Evolutionary conservation across 2,888 invertebrate genomes (phyloP).

Genomic region (Hipparchia sbordonii): DNA sequence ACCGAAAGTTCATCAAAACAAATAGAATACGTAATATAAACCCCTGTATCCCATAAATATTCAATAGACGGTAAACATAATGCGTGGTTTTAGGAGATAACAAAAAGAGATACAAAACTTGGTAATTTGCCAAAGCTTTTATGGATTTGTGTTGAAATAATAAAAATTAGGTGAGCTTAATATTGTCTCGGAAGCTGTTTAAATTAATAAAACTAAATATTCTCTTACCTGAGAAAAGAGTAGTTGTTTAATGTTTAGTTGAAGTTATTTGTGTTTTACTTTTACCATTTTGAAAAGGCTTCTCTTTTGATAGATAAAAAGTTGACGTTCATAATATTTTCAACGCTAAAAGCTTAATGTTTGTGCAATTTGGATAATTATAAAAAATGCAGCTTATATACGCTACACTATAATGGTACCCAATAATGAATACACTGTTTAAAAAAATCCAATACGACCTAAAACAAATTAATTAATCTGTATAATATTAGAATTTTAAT

Average conservation of each 20-base stretch:
- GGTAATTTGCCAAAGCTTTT: constrained; percentile 48
- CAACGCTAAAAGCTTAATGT: no score
- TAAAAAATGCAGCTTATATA: no score
- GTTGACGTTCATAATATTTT: no score
- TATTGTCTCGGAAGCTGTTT: constrained; percentile 4
- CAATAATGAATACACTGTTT: no score
- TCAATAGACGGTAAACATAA: constrained; percentile 44
- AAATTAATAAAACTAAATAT: constrained; percentile 4
- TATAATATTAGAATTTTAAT: no score
- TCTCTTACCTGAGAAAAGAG: background rate
- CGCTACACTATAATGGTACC: no score
- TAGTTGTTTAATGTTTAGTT: background rate
- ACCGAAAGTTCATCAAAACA: constrained; percentile 10
- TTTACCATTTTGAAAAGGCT: no score
- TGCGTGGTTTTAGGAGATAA: constrained; percentile 49
- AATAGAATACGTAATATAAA: constrained; percentile 6
- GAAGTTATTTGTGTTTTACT: background rate
- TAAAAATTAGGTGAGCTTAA: constrained; percentile 29
- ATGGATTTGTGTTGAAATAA: constrained; percentile 42
- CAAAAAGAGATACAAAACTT: constrained; percentile 44
- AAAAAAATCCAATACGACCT: no score
- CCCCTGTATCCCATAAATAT: constrained; percentile 44
- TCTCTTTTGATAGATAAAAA: no score
- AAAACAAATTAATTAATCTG: no score
- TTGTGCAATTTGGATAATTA: no score